Percentiles rank a stretch among this genome's conserved stretches.
Conservation (phyloP, 2,797 vertebrate genomes). For the Gymnothorax reevesii region DNA sequence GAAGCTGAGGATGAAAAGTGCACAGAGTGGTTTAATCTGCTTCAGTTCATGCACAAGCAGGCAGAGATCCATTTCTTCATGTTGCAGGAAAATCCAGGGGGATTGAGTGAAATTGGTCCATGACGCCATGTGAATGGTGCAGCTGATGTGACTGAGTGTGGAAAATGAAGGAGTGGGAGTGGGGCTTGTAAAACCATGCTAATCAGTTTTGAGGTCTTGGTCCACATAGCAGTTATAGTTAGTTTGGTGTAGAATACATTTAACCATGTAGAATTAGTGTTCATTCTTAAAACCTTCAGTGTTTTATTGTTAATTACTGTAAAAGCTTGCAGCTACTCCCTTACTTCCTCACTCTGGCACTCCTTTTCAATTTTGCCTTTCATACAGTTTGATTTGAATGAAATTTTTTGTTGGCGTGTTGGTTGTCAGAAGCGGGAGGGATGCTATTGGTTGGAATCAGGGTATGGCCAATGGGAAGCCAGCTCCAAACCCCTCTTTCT, state of each 20-base stretch:
- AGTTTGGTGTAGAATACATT: background rate
- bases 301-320: slow-evolving; percentile 66
- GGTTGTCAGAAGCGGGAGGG: slow-evolving; percentile 69
- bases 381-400: slow-evolving; percentile 79
- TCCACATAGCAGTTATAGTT: background rate
- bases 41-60: background rate
- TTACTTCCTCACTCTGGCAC: background rate
- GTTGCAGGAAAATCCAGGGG: slow-evolving; percentile 18
- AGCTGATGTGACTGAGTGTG: slow-evolving; percentile 16
- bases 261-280: background rate
- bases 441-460: slow-evolving; percentile 63
- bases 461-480: slow-evolving; percentile 62
- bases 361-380: slow-evolving; percentile 59
- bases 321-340: slow-evolving; percentile 74
- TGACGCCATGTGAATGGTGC: slow-evolving; percentile 29
- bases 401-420: slow-evolving; percentile 71
- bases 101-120: slow-evolving; percentile 26
- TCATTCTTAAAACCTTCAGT: slow-evolving; percentile 49
- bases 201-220: background rate
- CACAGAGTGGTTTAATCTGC: slow-evolving; percentile 23
- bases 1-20: slow-evolving; percentile 30
- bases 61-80: slow-evolving; percentile 33
- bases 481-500: slow-evolving; percentile 38
- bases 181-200: background rate
- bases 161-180: background rate